Evolutionary conservation across 30 jellyfish, hydroid and myxozoan species (phyloP), one percentile per base, ranked within the genome.

Genomic region (Hydra vulgaris): DNA sequence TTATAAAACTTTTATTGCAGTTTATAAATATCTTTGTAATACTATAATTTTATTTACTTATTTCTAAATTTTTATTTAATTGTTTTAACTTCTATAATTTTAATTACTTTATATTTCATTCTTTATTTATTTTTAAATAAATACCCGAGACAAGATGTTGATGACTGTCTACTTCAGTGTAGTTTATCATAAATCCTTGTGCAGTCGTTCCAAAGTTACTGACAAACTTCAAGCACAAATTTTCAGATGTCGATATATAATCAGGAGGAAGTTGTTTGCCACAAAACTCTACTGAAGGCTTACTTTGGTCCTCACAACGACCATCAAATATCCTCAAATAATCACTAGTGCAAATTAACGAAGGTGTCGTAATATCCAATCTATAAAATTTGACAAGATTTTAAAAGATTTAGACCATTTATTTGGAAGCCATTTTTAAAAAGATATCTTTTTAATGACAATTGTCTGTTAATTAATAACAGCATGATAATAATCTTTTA

Each of bases 281-380:
- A 75, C 98, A 91, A 27, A 54, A 82, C 16, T 74, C 19, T 0
- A 87, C 55, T 21, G 55, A 79, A 15, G 98, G 86, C 7, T 8
- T 71, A 1, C 68, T 1, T 17, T 25, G 82, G 56, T 56, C 89
- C 8, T 66, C 26, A 88, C 98, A 91, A 25, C 83, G 73, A 8
- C 98, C 95, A 79, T 86, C 94, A 0, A 84, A 80, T 74, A 91
- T 72, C 22, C 96, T 94, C 20, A 91, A 74, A 27, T 82, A 91
- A 73, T 91, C 96, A 0, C 92, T 68, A 23, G 7, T 68, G 75
- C 75, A 68, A 1, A 68, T 8, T 15, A 68, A 23, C 0, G 77
- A 69, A 66, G 85, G 22, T 1, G 83, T 70, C 21, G 25, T 55
- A 18, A 78, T 78, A 25, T 78, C 77, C 56, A 78, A 8, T 22